These are phyloP conservation scores for Typhlichthys eigenmanni DNA, from an alignment of 2,797 vertebrate genomes.

Conservation along the genomic window DNA sequence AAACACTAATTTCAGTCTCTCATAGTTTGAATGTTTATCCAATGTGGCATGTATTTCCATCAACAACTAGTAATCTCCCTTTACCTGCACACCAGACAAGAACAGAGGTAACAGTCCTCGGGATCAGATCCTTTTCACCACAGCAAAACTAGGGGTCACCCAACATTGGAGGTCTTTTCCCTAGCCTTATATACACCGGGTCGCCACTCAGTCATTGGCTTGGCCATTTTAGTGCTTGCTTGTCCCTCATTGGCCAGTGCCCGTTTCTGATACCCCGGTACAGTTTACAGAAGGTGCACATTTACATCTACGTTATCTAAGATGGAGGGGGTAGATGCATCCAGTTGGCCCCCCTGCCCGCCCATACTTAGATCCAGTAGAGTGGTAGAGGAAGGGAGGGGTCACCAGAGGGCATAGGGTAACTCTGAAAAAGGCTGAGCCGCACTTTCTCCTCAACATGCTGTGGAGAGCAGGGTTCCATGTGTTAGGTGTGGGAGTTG, in stretches of 20 bases:
- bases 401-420: slow-evolving; percentile 15
- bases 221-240: slow-evolving; percentile 69
- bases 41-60: not conserved
- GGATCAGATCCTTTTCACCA: slow-evolving; percentile 84
- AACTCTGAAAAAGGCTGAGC: slow-evolving; percentile 63
- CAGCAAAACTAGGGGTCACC: slow-evolving; percentile 84
- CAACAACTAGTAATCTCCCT: slow-evolving; percentile 34
- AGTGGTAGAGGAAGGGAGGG: slow-evolving; percentile 14
- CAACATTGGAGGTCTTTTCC: slow-evolving; percentile 48
- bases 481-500: slow-evolving; percentile 38
- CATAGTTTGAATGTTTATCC: slow-evolving; percentile 14
- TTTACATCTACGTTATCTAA: slow-evolving; percentile 72
- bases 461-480: slow-evolving; percentile 36
- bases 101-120: slow-evolving; percentile 82
- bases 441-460: slow-evolving; percentile 53
- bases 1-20: slow-evolving; percentile 4
- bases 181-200: slow-evolving; percentile 75
- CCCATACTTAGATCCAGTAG: slow-evolving; percentile 71
- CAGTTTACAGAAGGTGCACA: slow-evolving; percentile 69
- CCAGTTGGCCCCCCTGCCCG: slow-evolving; percentile 32
- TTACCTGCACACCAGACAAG: slow-evolving; percentile 82
- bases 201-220: slow-evolving; percentile 64
- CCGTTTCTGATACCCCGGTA: slow-evolving; percentile 58
- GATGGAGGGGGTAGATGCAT: slow-evolving; percentile 63
- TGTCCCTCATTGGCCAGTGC: slow-evolving; percentile 69